These are phyloP conservation scores for Sebastes vulpes DNA, from an alignment of 2,797 vertebrate species.

Conservation along the genomic window DNA sequence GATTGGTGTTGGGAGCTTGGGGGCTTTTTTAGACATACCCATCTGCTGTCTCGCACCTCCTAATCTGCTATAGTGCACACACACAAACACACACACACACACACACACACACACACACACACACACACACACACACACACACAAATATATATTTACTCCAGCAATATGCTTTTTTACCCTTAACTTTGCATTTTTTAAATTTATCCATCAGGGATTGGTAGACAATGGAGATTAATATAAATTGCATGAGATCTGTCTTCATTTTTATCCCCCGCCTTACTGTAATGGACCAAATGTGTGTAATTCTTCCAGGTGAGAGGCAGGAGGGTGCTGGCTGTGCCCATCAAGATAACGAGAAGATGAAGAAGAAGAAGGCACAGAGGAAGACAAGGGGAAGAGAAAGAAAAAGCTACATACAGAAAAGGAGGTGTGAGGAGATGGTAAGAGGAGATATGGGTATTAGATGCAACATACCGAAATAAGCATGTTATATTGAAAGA, in stretches of 20 bases:
- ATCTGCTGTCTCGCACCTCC: constrained; percentile 90
- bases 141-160: constrained; percentile 10
- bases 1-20: constrained; percentile 77
- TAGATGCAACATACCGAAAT: constrained; percentile 54
- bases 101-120: constrained; percentile 11
- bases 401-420: constrained; percentile 20
- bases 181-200: constrained; percentile 12
- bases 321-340: constrained; percentile 45
- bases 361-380: constrained; percentile 26
- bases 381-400: constrained; percentile 15
- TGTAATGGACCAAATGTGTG: constrained; percentile 47
- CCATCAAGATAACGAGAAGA: constrained; percentile 64
- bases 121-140: constrained; percentile 4
- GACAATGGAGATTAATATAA: constrained; percentile 19
- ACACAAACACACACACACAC: constrained; percentile 9
- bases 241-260: constrained; percentile 21
- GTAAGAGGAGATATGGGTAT: constrained; percentile 43
- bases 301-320: constrained; percentile 61
- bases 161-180: constrained; percentile 14
- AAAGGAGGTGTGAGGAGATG: constrained; percentile 39
- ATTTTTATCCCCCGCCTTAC: constrained; percentile 4
- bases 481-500: constrained; percentile 68
- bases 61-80: constrained; percentile 75
- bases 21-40: constrained; percentile 85
- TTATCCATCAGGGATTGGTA: neutral